These are phyloP conservation scores for Streptopelia turtur DNA, from an alignment of 2,797 vertebrate species.

Conservation along the genomic window DNA sequence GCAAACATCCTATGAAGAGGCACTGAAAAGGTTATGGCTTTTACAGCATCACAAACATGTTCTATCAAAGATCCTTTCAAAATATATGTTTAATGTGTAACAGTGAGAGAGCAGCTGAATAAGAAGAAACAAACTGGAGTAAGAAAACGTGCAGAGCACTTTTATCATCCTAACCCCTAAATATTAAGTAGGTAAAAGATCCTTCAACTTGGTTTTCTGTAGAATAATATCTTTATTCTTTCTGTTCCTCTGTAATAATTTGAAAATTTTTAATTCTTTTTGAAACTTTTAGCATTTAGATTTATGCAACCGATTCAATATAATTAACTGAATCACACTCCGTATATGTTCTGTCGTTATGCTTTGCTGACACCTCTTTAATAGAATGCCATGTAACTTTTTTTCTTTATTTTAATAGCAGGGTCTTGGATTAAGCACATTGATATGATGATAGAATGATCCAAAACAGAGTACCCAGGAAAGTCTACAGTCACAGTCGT, in stretches of 20 bases:
- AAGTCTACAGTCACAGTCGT: constrained; percentile 54
- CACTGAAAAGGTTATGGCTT: constrained; percentile 25
- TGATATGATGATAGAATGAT: constrained; percentile 23
- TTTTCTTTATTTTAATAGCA: neutral
- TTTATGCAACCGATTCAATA: constrained; percentile 41
- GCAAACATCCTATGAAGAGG: neutral
- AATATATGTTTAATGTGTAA: constrained; percentile 44
- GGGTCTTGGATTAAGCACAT: constrained; percentile 60
- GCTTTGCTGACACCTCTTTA: constrained; percentile 40
- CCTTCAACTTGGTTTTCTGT: constrained; percentile 12
- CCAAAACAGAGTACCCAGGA: constrained; percentile 35
- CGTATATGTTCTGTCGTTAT: constrained; percentile 28
- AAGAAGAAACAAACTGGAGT: constrained; percentile 55
- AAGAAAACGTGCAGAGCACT: neutral
- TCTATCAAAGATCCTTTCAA: constrained; percentile 50
- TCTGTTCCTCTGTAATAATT: neutral
- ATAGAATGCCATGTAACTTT: neutral
- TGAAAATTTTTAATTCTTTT: neutral
- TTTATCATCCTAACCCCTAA: constrained; percentile 15
- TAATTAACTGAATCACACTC: constrained; percentile 11
- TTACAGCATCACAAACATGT: constrained; percentile 58
- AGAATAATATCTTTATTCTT: neutral
- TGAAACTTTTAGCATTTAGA: constrained; percentile 38
- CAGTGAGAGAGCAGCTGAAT: constrained; percentile 37
- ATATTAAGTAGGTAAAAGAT: constrained; percentile 14